phyloP scores from a whole-genome alignment of 1,140 invertebrate species.

The Tetragonula clypearis region DNA sequence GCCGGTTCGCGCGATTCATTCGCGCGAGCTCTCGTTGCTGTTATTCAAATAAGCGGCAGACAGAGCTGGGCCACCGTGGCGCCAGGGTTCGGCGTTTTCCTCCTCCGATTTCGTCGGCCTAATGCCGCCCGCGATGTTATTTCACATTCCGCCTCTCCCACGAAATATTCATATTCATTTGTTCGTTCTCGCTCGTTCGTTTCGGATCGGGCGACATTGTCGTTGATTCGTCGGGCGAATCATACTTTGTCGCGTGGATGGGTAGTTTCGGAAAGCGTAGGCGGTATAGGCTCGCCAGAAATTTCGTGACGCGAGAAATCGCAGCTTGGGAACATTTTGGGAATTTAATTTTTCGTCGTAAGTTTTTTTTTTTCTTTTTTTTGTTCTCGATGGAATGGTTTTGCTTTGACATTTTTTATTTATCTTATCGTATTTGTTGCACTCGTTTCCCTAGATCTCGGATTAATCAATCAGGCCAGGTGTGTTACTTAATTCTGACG shows the following conservation, averaged over 20 bases:
- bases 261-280: not conserved
- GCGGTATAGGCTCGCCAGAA: not conserved
- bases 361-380: too few relatives aligned
- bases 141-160: too few relatives aligned
- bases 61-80: slow-evolving; percentile 15
- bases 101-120: not conserved
- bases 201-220: not conserved
- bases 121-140: not conserved
- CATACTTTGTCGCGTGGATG: not conserved
- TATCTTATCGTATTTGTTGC: too few relatives aligned
- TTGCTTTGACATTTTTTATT: too few relatives aligned
- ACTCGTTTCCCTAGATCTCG: too few relatives aligned
- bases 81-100: slow-evolving; percentile 23
- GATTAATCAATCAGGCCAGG: too few relatives aligned
- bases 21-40: slow-evolving; percentile 35
- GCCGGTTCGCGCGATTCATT: slow-evolving; percentile 50
- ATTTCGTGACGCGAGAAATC: not conserved
- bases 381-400: too few relatives aligned
- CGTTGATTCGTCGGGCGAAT: too few relatives aligned
- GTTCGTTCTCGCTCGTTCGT: not conserved
- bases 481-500: too few relatives aligned
- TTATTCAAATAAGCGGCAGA: slow-evolving; percentile 50
- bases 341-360: not conserved
- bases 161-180: too few relatives aligned
- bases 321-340: not conserved